Evolutionary conservation across 2,888 invertebrate species (phyloP), one percentile per base, ranked within the genome.

Genomic region (Eledona agricola): DNA sequence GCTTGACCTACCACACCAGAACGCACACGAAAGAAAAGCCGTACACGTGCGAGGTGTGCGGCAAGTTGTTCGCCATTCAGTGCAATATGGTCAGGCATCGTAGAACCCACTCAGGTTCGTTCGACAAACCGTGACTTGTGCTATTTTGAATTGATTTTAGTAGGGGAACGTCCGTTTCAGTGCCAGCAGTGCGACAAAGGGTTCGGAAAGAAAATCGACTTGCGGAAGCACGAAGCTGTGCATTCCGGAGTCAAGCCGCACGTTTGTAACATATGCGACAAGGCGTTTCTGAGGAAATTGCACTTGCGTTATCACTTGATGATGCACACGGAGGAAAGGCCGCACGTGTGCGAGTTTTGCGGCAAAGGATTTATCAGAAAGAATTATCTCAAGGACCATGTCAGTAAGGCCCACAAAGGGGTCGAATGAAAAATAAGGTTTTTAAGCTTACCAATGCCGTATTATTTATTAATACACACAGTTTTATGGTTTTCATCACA

Each of bases 11-110:
- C 34, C 69, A 69, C 35, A 59, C 64, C 15, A 51, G 65, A 43
- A 70, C 69, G 1, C 72, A 71, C 50, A 71, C 70, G 10, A 67
- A 70, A 46, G 70, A 71, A 57, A 66, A 67, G 35, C 70, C 69
- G 0, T 72, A 69, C 38, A 60, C 50, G n/a, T 72, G 70, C 50
- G 65, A 67, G 28, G 47, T 67, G 10, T 71, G 71, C 55, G 66
- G 64, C 4, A 70, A 69, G 61, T 55, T 61, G 3, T 71, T 71
- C 59, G 60, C 66, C 11, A 67, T 70, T 32, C 67, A 67, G 28
- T 69, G 69, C 32, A 69, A 72, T 53, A 57, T 70, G 28, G 67
- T 66, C 29, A 62, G 68, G 31, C 72, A 72, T 43, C 63, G 60
- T 51, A 68, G 66, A 53, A 71, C 64, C 5, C 72, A 72, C 58